Conservation (phyloP, 2,113 vertebrate genomes). For the Nerophis ophidion region DNA sequence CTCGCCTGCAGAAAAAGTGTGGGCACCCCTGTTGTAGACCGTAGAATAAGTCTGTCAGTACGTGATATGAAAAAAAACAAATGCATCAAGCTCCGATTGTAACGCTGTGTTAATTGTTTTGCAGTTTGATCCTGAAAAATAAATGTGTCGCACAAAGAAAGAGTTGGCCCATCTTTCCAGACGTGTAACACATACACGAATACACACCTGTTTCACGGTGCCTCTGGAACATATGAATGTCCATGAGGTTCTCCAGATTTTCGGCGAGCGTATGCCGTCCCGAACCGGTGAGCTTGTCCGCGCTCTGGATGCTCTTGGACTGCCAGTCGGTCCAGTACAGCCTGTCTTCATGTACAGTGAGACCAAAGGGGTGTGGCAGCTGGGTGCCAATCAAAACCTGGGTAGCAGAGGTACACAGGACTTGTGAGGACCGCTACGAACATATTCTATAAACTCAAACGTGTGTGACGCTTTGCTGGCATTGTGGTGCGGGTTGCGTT, state of each 20-base stretch:
- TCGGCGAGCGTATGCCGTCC: conserved; percentile 82
- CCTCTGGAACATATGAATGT: conserved; percentile 97
- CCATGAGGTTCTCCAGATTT: conserved; percentile 98
- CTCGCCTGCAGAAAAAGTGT: too few species aligned
- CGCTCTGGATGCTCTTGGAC: conserved; percentile 95
- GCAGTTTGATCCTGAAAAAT: too few species aligned
- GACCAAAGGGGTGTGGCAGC: conserved; percentile 92
- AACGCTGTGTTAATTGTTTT: too few species aligned
- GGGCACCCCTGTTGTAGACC: too few species aligned
- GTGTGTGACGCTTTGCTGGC: too few species aligned
- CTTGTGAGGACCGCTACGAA: neutral
- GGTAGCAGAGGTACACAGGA: neutral
- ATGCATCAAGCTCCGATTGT: too few species aligned
- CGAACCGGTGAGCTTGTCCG: conserved; percentile 82
- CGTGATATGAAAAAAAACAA: too few species aligned
- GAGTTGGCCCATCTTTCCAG: too few species aligned
- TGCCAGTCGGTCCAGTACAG: conserved; percentile 99
- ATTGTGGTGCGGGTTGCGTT: too few species aligned
- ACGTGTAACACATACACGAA: conserved; percentile 3
- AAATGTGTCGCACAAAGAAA: too few species aligned
- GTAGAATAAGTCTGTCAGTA: too few species aligned
- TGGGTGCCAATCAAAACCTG: conserved; percentile 93
- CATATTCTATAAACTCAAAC: neutral
- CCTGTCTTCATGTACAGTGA: conserved; percentile 87
- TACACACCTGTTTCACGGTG: conserved; percentile 78